Evolutionary conservation across 2,797 vertebrate species (phyloP).

Genomic region (Knipowitschia caucasica): DNA sequence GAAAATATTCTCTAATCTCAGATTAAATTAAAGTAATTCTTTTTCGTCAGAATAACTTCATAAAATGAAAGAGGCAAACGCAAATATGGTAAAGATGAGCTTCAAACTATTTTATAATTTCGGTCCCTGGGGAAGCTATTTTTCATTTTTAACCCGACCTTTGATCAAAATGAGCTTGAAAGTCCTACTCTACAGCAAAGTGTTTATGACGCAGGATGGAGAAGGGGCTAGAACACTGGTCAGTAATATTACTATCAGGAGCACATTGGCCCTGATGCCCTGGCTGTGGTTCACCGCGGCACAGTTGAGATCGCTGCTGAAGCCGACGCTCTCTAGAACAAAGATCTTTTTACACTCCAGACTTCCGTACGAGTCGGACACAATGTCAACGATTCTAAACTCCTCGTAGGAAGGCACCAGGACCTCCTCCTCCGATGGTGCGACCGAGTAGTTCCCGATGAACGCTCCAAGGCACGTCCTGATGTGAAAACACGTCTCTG

Average conservation of each 20-base stretch:
- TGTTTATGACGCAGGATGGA: too few relatives aligned
- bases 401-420: background rate
- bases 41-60: too few relatives aligned
- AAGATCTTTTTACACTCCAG: conserved; percentile 8
- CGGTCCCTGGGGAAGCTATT: too few relatives aligned
- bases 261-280: background rate
- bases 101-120: too few relatives aligned
- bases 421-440: background rate
- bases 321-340: conserved; percentile 12
- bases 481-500: background rate
- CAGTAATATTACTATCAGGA: background rate
- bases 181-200: too few relatives aligned
- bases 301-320: conserved; percentile 20
- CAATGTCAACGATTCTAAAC: background rate
- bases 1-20: too few relatives aligned
- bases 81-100: too few relatives aligned
- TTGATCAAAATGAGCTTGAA: too few relatives aligned
- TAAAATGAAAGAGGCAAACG: too few relatives aligned
- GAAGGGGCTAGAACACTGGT: too few relatives aligned
- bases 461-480: background rate
- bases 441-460: background rate
- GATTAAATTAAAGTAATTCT: too few relatives aligned
- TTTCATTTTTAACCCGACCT: too few relatives aligned
- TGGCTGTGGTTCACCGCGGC: background rate
- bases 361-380: background rate